These are phyloP conservation scores for Symphodus melops DNA, from an alignment of 2,113 vertebrate species.

Conservation along the genomic window DNA sequence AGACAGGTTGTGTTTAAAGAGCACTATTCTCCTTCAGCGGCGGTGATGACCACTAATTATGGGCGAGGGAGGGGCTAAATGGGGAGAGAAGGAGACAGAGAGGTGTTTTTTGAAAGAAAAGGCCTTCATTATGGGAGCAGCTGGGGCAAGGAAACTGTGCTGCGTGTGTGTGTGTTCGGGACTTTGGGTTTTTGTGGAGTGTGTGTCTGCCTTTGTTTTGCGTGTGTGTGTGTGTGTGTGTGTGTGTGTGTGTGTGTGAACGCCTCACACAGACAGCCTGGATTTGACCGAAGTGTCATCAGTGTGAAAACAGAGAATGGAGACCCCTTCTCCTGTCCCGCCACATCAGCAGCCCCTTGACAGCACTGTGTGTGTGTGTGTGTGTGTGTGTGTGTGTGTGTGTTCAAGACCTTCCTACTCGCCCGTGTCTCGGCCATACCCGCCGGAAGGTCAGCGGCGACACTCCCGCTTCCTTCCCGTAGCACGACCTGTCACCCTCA, in stretches of 20 bases:
- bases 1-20: conserved; percentile 82
- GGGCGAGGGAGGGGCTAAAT: conserved; percentile 58
- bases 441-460: conserved; percentile 64
- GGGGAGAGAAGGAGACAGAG: conserved; percentile 39
- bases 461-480: conserved; percentile 54
- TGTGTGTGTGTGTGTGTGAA: conserved; percentile 38
- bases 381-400: conserved; percentile 2
- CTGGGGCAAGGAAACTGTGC: conserved; percentile 58
- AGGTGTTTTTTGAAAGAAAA: conserved; percentile 70
- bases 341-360: conserved; percentile 48
- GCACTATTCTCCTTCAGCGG: conserved; percentile 74
- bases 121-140: conserved; percentile 78
- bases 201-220: conserved; percentile 59
- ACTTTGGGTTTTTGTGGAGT: conserved; percentile 54
- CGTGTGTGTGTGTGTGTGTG: conserved; percentile 30
- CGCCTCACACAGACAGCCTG: conserved; percentile 20
- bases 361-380: conserved; percentile 22
- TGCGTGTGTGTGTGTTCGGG: conserved; percentile 50
- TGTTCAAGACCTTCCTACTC: neutral
- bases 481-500: conserved; percentile 68
- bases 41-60: conserved; percentile 83
- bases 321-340: conserved; percentile 59
- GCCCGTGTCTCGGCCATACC: conserved; percentile 16
- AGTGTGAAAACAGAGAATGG: conserved; percentile 67
- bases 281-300: conserved; percentile 66